phyloP scores from a whole-genome alignment of 2,113 vertebrate species.

The Neomonachus schauinslandi region DNA sequence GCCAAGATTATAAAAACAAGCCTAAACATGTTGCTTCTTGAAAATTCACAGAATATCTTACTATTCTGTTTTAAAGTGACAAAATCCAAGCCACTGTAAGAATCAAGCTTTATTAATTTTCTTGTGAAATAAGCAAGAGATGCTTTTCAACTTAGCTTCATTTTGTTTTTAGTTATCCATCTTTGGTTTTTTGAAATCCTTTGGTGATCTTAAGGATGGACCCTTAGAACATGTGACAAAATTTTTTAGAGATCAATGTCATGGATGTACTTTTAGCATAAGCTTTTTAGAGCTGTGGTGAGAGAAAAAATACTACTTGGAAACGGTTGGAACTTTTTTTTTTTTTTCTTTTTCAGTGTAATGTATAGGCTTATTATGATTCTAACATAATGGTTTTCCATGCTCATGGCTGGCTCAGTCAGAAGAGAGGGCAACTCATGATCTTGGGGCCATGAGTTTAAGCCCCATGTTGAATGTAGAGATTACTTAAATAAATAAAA shows the following conservation, averaged over 20 bases:
- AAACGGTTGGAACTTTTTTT: not conserved
- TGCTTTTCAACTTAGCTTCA: not conserved
- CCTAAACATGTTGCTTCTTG: slow-evolving; percentile 6
- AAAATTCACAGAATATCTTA: slow-evolving; percentile 31
- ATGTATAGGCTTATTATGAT: not conserved
- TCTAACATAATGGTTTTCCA: not conserved
- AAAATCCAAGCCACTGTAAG: not conserved
- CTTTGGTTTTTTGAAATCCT: not conserved
- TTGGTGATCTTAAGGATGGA: slow-evolving; percentile 12
- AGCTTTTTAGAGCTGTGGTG: not conserved
- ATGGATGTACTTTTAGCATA: slow-evolving; percentile 39
- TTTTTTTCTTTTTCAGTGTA: not conserved
- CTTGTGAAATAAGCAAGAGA: not conserved
- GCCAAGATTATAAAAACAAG: slow-evolving; percentile 56
- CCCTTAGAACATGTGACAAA: slow-evolving; percentile 19
- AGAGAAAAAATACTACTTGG: not conserved
- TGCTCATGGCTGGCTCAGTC: not conserved
- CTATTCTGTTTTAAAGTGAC: not conserved
- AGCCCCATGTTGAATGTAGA: not conserved
- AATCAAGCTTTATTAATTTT: slow-evolving; percentile 13
- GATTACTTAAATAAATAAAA: not conserved
- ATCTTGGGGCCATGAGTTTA: not conserved
- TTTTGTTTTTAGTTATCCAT: slow-evolving; percentile 51
- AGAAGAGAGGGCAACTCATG: not conserved
- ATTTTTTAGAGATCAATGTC: slow-evolving; percentile 13